phyloP scores from a whole-genome alignment of 2,113 vertebrate genomes.

The Nipponia nippon region DNA sequence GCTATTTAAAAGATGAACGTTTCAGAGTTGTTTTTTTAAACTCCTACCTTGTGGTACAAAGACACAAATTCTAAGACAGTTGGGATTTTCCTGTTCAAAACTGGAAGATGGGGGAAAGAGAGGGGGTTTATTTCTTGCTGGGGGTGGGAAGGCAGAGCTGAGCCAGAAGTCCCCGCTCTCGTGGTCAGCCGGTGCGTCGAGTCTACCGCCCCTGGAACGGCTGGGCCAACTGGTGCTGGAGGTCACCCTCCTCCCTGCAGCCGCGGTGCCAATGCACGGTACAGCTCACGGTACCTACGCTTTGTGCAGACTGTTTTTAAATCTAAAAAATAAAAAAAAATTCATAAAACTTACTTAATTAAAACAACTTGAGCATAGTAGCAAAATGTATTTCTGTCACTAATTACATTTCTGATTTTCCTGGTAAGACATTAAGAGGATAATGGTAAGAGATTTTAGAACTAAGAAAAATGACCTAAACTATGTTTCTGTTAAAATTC shows the following conservation, averaged over 20 bases:
- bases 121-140: neutral
- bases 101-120: neutral
- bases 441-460: neutral
- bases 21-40: neutral
- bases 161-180: neutral
- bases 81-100: neutral
- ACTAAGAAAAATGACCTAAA: neutral
- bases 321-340: neutral
- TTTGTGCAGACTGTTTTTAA: neutral
- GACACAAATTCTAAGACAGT: neutral
- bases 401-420: neutral
- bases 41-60: neutral
- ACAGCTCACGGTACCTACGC: fast-evolving
- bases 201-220: neutral
- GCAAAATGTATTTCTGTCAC: neutral
- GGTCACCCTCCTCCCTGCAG: neutral
- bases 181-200: fast-evolving
- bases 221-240: neutral
- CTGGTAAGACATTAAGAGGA: neutral
- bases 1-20: neutral
- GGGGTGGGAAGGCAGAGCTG: neutral
- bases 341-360: neutral
- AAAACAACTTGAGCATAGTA: neutral
- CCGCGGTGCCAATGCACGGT: neutral
- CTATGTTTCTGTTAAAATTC: neutral